A percentile compares a stretch with the other conserved stretches of the same genome.
Evolutionary conservation across 1,140 invertebrate species (phyloP).

Genomic region (Sipha flava): DNA sequence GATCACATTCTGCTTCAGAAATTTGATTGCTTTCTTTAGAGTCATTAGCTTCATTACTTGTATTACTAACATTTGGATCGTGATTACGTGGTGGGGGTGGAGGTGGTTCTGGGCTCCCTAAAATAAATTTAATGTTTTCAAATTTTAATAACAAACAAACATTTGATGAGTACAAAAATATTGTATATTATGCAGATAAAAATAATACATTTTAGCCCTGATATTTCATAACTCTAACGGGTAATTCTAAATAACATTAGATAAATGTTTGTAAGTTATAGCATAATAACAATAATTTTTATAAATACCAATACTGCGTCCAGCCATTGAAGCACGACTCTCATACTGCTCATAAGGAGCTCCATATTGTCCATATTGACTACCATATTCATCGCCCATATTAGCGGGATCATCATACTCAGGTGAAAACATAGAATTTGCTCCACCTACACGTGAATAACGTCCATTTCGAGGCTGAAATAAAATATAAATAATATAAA

Average conservation of each 20-base stretch:
- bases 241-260: too few relatives aligned
- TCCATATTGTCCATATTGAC: conserved; percentile 68
- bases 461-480: conserved; percentile 63
- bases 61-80: conserved; percentile 60
- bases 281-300: too few relatives aligned
- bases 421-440: conserved; percentile 51
- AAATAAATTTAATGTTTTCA: conserved; percentile 40
- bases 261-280: too few relatives aligned
- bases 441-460: conserved; percentile 53
- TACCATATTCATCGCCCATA: conserved; percentile 78
- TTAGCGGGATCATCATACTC: conserved; percentile 88
- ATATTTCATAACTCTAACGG: too few relatives aligned
- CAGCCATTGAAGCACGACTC: conserved; percentile 66
- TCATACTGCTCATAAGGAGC: conserved; percentile 80
- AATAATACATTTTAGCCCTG: too few relatives aligned
- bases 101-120: conserved; percentile 66
- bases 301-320: conserved; percentile 50
- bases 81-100: conserved; percentile 68
- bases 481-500: background rate
- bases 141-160: too few relatives aligned
- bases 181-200: too few relatives aligned
- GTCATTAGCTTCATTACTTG: conserved; percentile 69
- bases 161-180: too few relatives aligned
- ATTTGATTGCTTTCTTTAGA: conserved; percentile 88
- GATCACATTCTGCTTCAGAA: conserved; percentile 85